Evolutionary conservation across 2,113 vertebrate species (phyloP).

Genomic region (Corapipo altera): DNA sequence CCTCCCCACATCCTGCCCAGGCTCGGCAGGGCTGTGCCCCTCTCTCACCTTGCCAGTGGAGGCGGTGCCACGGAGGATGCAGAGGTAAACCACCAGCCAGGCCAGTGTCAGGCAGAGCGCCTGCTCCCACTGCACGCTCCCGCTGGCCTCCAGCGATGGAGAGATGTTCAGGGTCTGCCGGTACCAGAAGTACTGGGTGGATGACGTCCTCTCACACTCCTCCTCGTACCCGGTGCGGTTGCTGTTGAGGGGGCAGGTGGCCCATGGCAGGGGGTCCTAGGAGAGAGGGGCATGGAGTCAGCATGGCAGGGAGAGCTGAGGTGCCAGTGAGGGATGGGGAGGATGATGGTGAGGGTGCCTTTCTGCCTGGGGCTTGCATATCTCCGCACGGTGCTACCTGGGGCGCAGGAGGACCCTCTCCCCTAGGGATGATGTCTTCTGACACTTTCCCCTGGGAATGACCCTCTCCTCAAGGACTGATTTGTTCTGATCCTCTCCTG

Average conservation of each 20-base stretch:
- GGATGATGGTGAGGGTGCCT: rapidly evolving
- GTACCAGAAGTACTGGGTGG: conserved; percentile 97
- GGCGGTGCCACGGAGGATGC: conserved; percentile 84
- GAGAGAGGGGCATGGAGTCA: neutral
- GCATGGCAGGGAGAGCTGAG: rapidly evolving
- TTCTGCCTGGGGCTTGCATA: neutral
- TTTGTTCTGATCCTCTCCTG: neutral
- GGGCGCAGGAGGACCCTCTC: neutral
- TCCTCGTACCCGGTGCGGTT: conserved; percentile 81
- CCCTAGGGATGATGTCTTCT: too few relatives aligned
- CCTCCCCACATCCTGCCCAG: rapidly evolving
- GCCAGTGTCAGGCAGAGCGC: conserved; percentile 84
- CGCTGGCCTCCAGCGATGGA: conserved; percentile 79
- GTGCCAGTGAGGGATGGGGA: rapidly evolving
- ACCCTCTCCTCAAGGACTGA: neutral
- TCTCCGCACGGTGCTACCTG: neutral
- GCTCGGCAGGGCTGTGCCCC: rapidly evolving
- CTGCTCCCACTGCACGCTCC: conserved; percentile 82
- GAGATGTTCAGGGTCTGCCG: conserved; percentile 90
- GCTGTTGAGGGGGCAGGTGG: conserved; percentile 82
- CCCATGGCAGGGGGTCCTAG: conserved; percentile 88
- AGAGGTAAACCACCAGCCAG: conserved; percentile 89
- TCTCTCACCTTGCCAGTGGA: conserved; percentile 86
- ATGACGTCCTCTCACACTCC: conserved; percentile 83
- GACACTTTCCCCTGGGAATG: neutral